phyloP scores from a whole-genome alignment of 1,140 invertebrate species.

The Drosophila pseudoobscura region DNA sequence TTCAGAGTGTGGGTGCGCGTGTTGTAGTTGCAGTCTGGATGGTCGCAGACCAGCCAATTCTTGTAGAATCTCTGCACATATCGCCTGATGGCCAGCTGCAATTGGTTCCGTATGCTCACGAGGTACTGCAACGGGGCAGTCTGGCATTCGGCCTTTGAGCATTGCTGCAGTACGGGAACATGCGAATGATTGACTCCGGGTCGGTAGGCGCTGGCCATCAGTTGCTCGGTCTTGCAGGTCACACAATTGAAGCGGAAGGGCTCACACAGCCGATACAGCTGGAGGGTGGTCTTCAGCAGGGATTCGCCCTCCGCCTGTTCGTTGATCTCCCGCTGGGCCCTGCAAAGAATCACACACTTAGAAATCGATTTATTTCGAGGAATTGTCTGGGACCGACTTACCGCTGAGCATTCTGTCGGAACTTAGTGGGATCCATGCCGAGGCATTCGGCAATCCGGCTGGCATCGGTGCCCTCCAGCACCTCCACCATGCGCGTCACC shows the following conservation, averaged over 20 bases:
- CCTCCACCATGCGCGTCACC: slow-evolving; percentile 95
- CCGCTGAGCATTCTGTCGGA: slow-evolving; percentile 76
- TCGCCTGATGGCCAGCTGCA: slow-evolving; percentile 87
- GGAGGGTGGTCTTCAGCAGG: slow-evolving; percentile 85
- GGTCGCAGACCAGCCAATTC: slow-evolving; percentile 93
- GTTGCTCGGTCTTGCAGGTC: slow-evolving; percentile 86
- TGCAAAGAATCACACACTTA: slow-evolving; percentile 1
- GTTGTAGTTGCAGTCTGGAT: slow-evolving; percentile 91
- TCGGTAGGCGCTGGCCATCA: slow-evolving; percentile 84
- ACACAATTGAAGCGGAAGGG: slow-evolving; percentile 88
- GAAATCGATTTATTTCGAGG: not conserved
- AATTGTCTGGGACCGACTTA: slow-evolving; percentile 5
- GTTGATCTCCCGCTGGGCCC: slow-evolving; percentile 47
- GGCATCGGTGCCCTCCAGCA: slow-evolving; percentile 96
- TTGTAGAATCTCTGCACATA: slow-evolving; percentile 90
- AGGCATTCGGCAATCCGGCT: slow-evolving; percentile 94
- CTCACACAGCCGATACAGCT: slow-evolving; percentile 91
- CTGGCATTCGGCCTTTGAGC: slow-evolving; percentile 87
- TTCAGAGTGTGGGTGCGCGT: slow-evolving; percentile 85
- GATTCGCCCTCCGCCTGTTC: slow-evolving; percentile 80
- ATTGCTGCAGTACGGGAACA: slow-evolving; percentile 86
- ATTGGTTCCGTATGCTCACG: slow-evolving; percentile 88
- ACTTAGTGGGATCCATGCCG: slow-evolving; percentile 87
- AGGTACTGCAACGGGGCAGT: slow-evolving; percentile 87
- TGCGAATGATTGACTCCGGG: slow-evolving; percentile 83